phyloP scores from a whole-genome alignment of 2,888 invertebrate species.

The Lydus trimaculatus region DNA sequence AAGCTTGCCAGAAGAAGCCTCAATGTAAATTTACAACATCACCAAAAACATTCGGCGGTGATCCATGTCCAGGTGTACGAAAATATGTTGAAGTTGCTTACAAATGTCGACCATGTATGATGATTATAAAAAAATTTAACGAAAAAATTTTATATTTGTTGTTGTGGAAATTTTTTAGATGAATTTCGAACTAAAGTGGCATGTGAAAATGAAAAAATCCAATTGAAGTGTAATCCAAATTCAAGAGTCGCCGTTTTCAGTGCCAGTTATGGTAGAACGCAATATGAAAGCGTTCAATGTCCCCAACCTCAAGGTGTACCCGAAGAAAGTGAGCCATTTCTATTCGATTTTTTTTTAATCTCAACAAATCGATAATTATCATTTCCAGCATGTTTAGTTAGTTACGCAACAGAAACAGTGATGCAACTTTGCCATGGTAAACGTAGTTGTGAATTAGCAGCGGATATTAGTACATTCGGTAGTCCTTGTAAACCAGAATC shows the following conservation, averaged over 20 bases:
- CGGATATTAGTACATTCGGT: slow-evolving; percentile 83
- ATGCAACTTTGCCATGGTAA: slow-evolving; percentile 86
- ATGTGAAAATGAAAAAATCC: slow-evolving; percentile 89
- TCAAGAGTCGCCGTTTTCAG: slow-evolving; percentile 91
- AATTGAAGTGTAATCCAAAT: slow-evolving; percentile 86
- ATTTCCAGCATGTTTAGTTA: slow-evolving; percentile 82
- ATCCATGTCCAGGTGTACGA: slow-evolving; percentile 90
- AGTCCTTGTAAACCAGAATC: slow-evolving; percentile 82
- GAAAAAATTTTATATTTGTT: not conserved
- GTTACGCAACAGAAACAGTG: slow-evolving; percentile 90
- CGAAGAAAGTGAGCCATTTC: slow-evolving; percentile 80
- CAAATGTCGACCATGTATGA: slow-evolving; percentile 97
- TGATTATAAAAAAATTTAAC: not conserved
- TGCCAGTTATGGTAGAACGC: slow-evolving; percentile 89
- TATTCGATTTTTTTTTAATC: not conserved
- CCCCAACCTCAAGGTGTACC: slow-evolving; percentile 85
- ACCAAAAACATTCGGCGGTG: slow-evolving; percentile 86
- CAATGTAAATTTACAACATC: slow-evolving; percentile 91
- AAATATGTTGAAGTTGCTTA: slow-evolving; percentile 96
- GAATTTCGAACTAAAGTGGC: slow-evolving; percentile 94
- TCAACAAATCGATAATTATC: slow-evolving; percentile 20
- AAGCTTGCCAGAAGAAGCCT: slow-evolving; percentile 91
- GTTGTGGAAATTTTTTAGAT: slow-evolving; percentile 68
- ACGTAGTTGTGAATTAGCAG: slow-evolving; percentile 78
- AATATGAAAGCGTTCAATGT: slow-evolving; percentile 86